These are phyloP conservation scores for Noctua pronuba DNA, from an alignment of 2,888 invertebrate genomes.

Conservation along the genomic window DNA sequence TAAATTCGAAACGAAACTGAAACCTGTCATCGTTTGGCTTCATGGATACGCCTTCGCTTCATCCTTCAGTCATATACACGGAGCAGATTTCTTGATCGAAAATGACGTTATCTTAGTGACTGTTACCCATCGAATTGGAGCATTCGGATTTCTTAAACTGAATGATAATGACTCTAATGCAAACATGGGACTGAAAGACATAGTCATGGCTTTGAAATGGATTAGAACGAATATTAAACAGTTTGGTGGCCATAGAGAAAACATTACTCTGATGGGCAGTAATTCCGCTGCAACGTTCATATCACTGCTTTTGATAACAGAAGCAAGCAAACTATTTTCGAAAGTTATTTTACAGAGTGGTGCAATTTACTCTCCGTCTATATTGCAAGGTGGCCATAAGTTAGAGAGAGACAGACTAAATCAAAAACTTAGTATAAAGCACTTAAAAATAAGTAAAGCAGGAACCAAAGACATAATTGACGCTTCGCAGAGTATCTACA, in stretches of 20 bases:
- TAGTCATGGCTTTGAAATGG: slow-evolving; percentile 86
- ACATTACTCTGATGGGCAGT: slow-evolving; percentile 83
- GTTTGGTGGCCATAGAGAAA: slow-evolving; percentile 83
- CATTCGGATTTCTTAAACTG: slow-evolving; percentile 84
- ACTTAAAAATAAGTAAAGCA: slow-evolving; percentile 69
- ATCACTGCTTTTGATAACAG: slow-evolving; percentile 80
- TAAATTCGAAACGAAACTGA: slow-evolving; percentile 64
- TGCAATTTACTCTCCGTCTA: slow-evolving; percentile 80
- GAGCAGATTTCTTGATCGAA: slow-evolving; percentile 85
- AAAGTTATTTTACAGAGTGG: slow-evolving; percentile 87
- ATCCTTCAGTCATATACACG: slow-evolving; percentile 85
- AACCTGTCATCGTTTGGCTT: slow-evolving; percentile 84
- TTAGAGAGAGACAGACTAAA: slow-evolving; percentile 76
- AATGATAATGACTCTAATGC: slow-evolving; percentile 78
- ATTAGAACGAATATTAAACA: slow-evolving; percentile 79
- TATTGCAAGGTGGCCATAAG: slow-evolving; percentile 76
- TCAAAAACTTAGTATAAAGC: slow-evolving; percentile 72
- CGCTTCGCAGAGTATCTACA: slow-evolving; percentile 80
- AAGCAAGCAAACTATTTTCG: slow-evolving; percentile 80
- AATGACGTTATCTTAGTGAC: slow-evolving; percentile 82
- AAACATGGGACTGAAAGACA: slow-evolving; percentile 88
- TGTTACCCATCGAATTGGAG: slow-evolving; percentile 83
- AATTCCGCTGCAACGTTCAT: slow-evolving; percentile 84
- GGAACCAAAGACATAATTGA: slow-evolving; percentile 76
- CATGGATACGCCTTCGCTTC: slow-evolving; percentile 86